phyloP scores from a whole-genome alignment of 2,797 vertebrate species.

The Oreonectes daqikongensis region DNA sequence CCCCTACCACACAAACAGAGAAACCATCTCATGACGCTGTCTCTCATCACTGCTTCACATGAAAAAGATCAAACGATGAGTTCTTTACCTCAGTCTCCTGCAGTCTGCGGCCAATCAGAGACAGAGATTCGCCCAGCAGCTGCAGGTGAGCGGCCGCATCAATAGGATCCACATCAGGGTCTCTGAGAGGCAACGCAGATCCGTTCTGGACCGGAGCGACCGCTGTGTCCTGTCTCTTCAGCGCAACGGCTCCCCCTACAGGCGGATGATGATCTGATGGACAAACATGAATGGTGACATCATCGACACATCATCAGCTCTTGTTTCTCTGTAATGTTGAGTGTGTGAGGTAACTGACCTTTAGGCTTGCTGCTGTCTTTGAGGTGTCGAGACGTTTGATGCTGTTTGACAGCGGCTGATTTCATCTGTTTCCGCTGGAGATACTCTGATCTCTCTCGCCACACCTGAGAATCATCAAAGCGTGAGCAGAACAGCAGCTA shows the following conservation, averaged over 20 bases:
- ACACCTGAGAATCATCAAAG: conserved; percentile 69
- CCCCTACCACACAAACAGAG: conserved; percentile 75
- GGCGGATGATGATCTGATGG: conserved; percentile 22
- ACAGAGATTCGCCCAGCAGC: conserved; percentile 92
- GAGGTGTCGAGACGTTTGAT: conserved; percentile 29
- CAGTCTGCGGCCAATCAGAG: conserved; percentile 89
- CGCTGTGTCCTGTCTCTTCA: conserved; percentile 59
- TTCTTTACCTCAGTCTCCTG: conserved; percentile 88
- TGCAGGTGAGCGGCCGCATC: conserved; percentile 92
- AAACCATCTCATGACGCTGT: too few species aligned
- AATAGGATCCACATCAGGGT: conserved; percentile 83
- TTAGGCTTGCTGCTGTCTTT: conserved; percentile 53
- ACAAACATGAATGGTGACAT: not conserved
- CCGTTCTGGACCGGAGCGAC: conserved; percentile 70
- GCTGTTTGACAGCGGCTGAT: conserved; percentile 73
- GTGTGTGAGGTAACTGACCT: conserved; percentile 30
- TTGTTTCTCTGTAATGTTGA: not conserved
- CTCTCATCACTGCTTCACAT: too few species aligned
- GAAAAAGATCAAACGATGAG: not conserved
- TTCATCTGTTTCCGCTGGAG: conserved; percentile 87
- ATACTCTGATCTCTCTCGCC: conserved; percentile 88
- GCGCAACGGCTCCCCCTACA: not conserved
- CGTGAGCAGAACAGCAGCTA: not conserved
- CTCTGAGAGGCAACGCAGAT: conserved; percentile 75
- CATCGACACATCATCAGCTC: not conserved